A percentile compares a stretch with the other conserved stretches of the same genome.
Conservation (phyloP, 2,113 vertebrate genomes). For the Candoia aspera region DNA sequence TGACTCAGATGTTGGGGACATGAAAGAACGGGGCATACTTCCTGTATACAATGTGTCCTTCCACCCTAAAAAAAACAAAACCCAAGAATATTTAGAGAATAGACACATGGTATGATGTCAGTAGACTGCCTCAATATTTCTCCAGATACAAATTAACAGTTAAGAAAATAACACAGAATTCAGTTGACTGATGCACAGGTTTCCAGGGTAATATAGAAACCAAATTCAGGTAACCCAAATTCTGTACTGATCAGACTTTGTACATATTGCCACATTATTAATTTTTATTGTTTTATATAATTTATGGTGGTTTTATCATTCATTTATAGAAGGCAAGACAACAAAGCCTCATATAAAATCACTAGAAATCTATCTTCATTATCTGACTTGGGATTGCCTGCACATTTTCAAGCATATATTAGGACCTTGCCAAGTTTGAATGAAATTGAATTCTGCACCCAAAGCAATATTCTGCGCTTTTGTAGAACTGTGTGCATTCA, state of each 20-base stretch:
- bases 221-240: conserved; percentile 2
- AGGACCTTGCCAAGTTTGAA: background rate
- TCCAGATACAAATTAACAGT: background rate
- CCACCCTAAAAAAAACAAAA: conserved; percentile 82
- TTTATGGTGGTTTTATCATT: background rate
- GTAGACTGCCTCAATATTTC: background rate
- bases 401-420: background rate
- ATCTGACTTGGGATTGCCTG: background rate
- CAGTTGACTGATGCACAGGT: background rate
- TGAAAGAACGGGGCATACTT: conserved; percentile 94
- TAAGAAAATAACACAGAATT: background rate
- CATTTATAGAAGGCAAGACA: background rate
- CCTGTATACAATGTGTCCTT: conserved; percentile 86
- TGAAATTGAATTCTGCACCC: background rate
- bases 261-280: background rate
- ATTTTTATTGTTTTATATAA: background rate
- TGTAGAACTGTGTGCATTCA: background rate
- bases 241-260: background rate
- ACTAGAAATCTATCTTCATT: background rate
- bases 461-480: background rate
- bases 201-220: background rate
- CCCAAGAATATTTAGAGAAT: conserved; percentile 47
- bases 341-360: background rate
- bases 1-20: conserved; percentile 94
- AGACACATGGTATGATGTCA: background rate